A percentile compares a stretch with the other conserved stretches of the same genome.
Evolutionary conservation across 2,888 invertebrate genomes (phyloP).

Genomic region (Chouioia cunea): DNA sequence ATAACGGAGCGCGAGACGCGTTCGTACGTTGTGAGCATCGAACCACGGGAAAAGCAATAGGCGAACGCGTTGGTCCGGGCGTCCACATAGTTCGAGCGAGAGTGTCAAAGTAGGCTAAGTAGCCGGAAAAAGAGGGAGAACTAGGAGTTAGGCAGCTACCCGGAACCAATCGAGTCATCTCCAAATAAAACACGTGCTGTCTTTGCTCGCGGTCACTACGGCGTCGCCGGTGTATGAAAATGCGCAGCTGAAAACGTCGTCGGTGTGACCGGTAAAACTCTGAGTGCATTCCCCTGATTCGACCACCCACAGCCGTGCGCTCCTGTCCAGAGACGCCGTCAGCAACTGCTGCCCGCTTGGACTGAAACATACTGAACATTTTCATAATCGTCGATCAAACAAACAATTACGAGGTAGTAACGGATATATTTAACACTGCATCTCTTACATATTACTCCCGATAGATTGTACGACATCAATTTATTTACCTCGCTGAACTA

Average conservation of each 20-base stretch:
- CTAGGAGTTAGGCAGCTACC: slow-evolving; percentile 56
- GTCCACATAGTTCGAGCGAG: slow-evolving; percentile 43
- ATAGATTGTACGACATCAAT: no score
- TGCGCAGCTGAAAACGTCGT: slow-evolving; percentile 86
- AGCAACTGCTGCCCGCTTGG: slow-evolving; percentile 81
- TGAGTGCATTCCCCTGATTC: slow-evolving; percentile 78
- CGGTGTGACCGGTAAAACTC: slow-evolving; percentile 80
- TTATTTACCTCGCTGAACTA: no score
- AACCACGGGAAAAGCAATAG: no score
- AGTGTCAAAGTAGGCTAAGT: slow-evolving; percentile 57
- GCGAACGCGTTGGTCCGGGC: no score
- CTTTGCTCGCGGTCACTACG: slow-evolving; percentile 85
- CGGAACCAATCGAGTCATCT: slow-evolving; percentile 81
- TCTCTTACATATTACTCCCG: no score
- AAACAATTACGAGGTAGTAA: no score
- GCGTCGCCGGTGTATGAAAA: slow-evolving; percentile 84
- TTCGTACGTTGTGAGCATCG: no score
- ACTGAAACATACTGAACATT: slow-evolving; percentile 80
- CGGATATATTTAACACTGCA: no score
- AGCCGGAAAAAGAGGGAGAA: slow-evolving; percentile 54
- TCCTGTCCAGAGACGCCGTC: slow-evolving; percentile 83
- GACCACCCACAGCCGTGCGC: slow-evolving; percentile 81
- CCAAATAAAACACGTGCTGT: slow-evolving; percentile 86
- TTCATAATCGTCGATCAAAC: no score
- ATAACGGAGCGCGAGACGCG: no score